phyloP scores from a whole-genome alignment of 2,797 vertebrate species.

The Heliangelus exortis region DNA sequence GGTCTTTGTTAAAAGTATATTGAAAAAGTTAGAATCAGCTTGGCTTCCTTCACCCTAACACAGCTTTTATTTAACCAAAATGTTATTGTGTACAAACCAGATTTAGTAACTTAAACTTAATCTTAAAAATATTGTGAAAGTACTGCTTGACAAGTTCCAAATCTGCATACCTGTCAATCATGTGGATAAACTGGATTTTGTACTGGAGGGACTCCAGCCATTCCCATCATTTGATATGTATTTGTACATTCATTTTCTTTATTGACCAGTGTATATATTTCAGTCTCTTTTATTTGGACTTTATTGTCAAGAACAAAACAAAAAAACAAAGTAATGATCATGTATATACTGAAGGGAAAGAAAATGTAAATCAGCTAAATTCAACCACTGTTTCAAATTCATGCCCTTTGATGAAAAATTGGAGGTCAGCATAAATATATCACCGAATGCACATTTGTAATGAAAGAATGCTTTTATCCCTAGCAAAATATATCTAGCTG shows the following conservation, averaged over 20 bases:
- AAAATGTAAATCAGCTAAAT: neutral
- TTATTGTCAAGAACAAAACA: neutral
- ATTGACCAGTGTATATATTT: neutral
- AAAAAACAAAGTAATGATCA: neutral
- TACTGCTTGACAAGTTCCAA: neutral
- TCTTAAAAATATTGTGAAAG: neutral
- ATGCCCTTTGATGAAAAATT: neutral
- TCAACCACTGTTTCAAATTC: neutral
- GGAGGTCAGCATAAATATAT: neutral
- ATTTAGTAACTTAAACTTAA: neutral
- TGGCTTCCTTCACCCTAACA: neutral
- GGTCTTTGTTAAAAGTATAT: neutral
- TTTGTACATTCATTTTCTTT: neutral
- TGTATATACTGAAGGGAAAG: neutral
- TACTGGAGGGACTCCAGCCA: neutral
- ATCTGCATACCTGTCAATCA: neutral
- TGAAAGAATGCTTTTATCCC: neutral
- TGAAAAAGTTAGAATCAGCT: neutral
- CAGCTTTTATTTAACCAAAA: neutral
- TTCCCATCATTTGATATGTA: accelerated
- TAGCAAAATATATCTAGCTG: neutral
- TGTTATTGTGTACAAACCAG: neutral
- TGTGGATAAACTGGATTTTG: neutral
- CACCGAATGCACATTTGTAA: neutral
- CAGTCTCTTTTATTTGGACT: neutral